Evolutionary conservation across 2,888 invertebrate genomes (phyloP), one percentile per base, ranked within the genome.

Genomic region (Hirtodrosophila confusa): DNA sequence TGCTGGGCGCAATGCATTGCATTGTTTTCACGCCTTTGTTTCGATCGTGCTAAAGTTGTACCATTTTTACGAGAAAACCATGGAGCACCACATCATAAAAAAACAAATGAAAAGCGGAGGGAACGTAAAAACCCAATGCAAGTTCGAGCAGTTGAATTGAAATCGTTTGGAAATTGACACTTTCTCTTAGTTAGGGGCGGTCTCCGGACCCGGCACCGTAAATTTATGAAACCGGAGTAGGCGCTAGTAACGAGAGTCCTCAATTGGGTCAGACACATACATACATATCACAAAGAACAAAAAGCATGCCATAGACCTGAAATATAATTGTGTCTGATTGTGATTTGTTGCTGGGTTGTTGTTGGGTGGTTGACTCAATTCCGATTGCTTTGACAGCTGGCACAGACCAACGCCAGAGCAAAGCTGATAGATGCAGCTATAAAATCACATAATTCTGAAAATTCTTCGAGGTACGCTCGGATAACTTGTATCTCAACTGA

Each of bases 11-110:
- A 85, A 69, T 85, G 78, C 61, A 57, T 40, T 64, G 78, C 79
- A 84, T 80, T 80, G 85, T 85, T 79, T 74, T 78, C 77, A 65
- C 71, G 64, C 67, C 80, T 79, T 82, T 85, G 83, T 82, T 76
- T 71, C 85, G 72, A 75, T 71, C 54, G 74, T 51, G 68, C 68
- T 48, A 68, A 63, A 68, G 47, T 72, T 44, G 68, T 54, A 44
- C 61, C 79, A 65, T 70, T 27, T 27, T 27, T 27, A 27, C 2
- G 51, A 57, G 57, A 62, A 75, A 71, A 55, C 48, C 62, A 47
- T 33, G 35, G 44, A 62, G 33, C 3, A 51, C 41, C 3, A 51
- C 41, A 36, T 10, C 37, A 58, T 24, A 76, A 53, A 44, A 57
- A 40, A 43, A 7, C 48, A 47, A 11, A 31, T 11, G 35, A 24